Base-by-base conservation (phyloP, 2,888 invertebrate species). In the Hypercompe scribonia region DNA sequence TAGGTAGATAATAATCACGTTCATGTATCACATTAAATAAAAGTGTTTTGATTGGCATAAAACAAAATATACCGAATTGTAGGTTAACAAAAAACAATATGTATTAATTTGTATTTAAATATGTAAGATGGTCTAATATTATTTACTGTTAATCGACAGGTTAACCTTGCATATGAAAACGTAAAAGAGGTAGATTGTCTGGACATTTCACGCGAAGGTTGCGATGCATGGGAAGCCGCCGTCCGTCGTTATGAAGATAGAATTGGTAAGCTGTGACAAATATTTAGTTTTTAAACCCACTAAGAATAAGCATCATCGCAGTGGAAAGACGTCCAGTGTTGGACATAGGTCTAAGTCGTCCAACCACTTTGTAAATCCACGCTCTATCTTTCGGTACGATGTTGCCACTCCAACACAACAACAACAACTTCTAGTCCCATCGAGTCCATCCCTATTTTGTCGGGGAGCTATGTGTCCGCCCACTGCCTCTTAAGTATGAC, bases 101-200 rank as follows among this genome's bases (percentile, higher is more conserved):
- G 3, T 4, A 0, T 21, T 15, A 21, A 21, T 46, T 24, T 24
- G 24, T 21, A 0, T 54, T n/a, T 8, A 54, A n/a, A 54, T 28
- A 28, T 28, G 15, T 3, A 5, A 64, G 0, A 0, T 36, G 21
- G 13, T n/a, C 28, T 39, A 28, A 36, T 65, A 28, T 65, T 28
- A 0, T 28, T 58, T 61, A 1, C 31, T 54, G 64, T 72, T 66
- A 34, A 71, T 66, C 58, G 74, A 7, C 65, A 94, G 94, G 97
- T 98, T 0, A 99, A 99, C 93, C 96, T 99, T 81, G 99, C 99
- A 0, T 99, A 99, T 91, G 99, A 99, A 91, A 99, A 99, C 92
- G 99, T 99, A 4, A 99, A 99, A 91, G 99, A 99, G 94, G 99
- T 99, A 0, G 99, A 99, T 91, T 99, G 99, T 85, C 95, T 99